These are phyloP conservation scores for Microctonus hyperodae DNA, from an alignment of 2,888 invertebrate species.

Conservation along the genomic window DNA sequence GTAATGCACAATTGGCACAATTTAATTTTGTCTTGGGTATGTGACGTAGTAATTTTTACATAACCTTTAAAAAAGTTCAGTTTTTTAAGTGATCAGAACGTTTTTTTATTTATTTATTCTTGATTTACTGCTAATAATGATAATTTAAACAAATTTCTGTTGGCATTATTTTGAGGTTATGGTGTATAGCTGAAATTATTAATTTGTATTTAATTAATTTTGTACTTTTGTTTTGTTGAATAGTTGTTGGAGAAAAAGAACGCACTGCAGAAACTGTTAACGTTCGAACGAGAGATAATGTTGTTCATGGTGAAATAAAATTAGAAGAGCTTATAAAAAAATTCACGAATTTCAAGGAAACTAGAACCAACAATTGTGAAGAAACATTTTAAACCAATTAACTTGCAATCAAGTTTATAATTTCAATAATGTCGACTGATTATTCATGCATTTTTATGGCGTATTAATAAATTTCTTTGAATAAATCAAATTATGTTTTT, in stretches of 20 bases:
- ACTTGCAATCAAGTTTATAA: background rate
- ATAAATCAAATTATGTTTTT: no score
- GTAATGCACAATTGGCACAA: slow-evolving; percentile 96
- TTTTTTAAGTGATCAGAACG: no score
- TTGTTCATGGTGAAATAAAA: slow-evolving; percentile 93
- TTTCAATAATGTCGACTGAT: background rate
- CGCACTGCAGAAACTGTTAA: slow-evolving; percentile 88
- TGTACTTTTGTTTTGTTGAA: slow-evolving; percentile 49
- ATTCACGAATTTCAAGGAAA: slow-evolving; percentile 74
- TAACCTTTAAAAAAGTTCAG: no score
- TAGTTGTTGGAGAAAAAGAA: slow-evolving; percentile 98
- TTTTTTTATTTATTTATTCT: no score
- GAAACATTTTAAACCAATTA: slow-evolving; percentile 61
- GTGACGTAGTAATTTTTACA: slow-evolving; percentile 39
- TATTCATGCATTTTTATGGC: no score
- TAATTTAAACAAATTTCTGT: no score
- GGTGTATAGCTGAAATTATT: background rate
- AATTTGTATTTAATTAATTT: background rate
- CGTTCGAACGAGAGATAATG: slow-evolving; percentile 96
- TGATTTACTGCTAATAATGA: no score
- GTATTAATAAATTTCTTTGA: no score
- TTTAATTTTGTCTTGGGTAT: slow-evolving; percentile 97
- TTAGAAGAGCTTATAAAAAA: slow-evolving; percentile 82
- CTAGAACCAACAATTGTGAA: slow-evolving; percentile 67
- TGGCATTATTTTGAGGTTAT: no score